Percentiles rank a stretch among this genome's conserved stretches.
These are phyloP conservation scores for Globodera rostochiensis DNA, from an alignment of 1,140 invertebrate species.

Conservation along the genomic window DNA sequence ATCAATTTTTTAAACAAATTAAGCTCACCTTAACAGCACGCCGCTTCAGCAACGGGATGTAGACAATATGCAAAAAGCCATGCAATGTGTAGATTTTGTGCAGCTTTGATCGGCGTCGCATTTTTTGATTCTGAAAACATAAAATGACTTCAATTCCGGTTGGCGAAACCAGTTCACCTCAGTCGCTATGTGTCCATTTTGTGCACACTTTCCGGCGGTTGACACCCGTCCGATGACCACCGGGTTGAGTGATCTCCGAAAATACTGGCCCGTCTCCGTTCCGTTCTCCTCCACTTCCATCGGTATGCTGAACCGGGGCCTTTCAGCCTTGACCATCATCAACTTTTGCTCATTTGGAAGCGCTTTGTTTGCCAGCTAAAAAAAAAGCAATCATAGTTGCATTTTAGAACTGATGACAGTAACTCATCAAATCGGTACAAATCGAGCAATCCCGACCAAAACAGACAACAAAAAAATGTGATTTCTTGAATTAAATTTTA, in stretches of 20 bases:
- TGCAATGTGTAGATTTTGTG: conserved; percentile 17
- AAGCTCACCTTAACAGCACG: conserved; percentile 2
- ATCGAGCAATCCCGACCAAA: no score
- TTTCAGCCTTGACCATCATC: neutral
- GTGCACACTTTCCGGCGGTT: no score
- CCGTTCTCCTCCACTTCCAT: neutral
- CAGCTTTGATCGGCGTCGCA: neutral
- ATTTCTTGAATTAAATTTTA: no score
- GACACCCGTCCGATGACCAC: neutral
- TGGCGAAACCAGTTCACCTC: no score
- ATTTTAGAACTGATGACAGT: no score
- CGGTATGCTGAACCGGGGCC: neutral
- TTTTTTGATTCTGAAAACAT: neutral
- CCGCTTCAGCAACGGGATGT: conserved; percentile 15
- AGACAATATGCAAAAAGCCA: conserved; percentile 18
- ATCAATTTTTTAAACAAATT: neutral
- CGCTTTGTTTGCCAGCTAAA: no score
- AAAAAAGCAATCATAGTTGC: no score
- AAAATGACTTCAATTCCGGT: no score
- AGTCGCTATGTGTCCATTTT: no score
- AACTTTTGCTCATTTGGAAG: no score
- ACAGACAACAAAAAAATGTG: no score
- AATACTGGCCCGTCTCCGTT: neutral
- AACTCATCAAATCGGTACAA: no score
- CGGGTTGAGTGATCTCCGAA: neutral